These are phyloP conservation scores for Heliothis virescens DNA, from an alignment of 1,140 invertebrate species.

Conservation along the genomic window DNA sequence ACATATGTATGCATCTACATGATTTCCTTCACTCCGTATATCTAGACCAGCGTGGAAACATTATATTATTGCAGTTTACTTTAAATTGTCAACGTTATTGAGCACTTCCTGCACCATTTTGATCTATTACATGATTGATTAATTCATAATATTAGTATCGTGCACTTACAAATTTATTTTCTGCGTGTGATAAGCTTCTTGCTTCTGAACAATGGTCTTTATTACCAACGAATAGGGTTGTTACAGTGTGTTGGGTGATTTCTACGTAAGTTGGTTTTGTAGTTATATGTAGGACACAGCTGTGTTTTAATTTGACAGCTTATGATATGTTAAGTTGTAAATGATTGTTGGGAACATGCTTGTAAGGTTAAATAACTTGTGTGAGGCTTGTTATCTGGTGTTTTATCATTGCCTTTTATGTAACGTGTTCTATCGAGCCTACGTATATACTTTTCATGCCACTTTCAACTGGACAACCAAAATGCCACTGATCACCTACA, in stretches of 20 bases:
- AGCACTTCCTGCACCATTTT: constrained; percentile 32
- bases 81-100: constrained; percentile 42
- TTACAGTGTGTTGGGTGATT: neutral
- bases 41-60: neutral
- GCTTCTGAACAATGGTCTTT: neutral
- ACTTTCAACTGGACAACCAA: too few relatives aligned
- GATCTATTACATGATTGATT: constrained; percentile 40
- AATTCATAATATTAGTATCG: constrained; percentile 38
- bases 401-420: neutral
- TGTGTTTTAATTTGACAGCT: constrained; percentile 50
- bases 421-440: neutral
- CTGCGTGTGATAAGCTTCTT: neutral
- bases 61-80: constrained; percentile 29
- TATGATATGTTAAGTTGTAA: constrained; percentile 48
- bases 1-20: neutral
- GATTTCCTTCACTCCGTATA: neutral
- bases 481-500: too few relatives aligned
- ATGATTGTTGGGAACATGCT: constrained; percentile 40
- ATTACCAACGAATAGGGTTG: neutral
- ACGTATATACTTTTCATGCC: too few relatives aligned
- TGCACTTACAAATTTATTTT: constrained; percentile 9
- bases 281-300: constrained; percentile 45
- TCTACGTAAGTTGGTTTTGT: neutral
- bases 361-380: constrained; percentile 42
- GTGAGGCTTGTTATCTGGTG: constrained; percentile 1